A percentile compares a stretch with the other conserved stretches of the same genome.
Conservation (phyloP, 2,888 invertebrate species). For the Melipona bicolor region DNA sequence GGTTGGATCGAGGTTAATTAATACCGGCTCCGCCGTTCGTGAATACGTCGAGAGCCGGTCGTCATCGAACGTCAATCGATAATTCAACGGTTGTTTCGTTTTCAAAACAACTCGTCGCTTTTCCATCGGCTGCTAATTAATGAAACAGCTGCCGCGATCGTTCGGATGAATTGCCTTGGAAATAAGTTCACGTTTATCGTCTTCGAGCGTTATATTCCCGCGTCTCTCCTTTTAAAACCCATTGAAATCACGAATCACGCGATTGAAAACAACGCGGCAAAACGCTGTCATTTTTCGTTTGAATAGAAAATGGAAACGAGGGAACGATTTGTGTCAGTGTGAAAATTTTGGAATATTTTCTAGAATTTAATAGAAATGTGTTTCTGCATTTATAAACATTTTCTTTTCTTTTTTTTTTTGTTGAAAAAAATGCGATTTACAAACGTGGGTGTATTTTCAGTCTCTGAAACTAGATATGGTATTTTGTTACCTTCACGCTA, state of each 20-base stretch:
- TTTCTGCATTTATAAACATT: not conserved
- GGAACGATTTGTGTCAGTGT: not conserved
- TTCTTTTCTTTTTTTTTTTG: too few species aligned
- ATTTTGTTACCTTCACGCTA: not conserved
- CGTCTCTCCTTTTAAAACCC: too few species aligned
- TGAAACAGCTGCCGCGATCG: conserved; percentile 12
- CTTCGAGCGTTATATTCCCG: not conserved
- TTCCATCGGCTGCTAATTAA: conserved; percentile 34
- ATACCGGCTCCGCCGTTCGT: conserved; percentile 11
- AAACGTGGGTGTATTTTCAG: too few species aligned
- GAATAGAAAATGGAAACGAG: not conserved
- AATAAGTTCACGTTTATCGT: conserved; percentile 6
- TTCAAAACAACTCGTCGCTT: conserved; percentile 9
- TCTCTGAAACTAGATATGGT: too few species aligned
- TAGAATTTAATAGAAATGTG: not conserved
- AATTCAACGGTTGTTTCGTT: conserved; percentile 12
- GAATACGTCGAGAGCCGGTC: conserved; percentile 10
- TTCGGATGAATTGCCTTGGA: conserved; percentile 10
- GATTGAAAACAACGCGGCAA: not conserved
- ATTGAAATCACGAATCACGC: too few species aligned
- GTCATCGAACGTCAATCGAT: conserved; percentile 27
- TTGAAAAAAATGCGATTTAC: too few species aligned
- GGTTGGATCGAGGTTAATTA: conserved; percentile 40
- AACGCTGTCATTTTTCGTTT: not conserved
- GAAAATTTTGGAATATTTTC: not conserved